Conservation (phyloP, 2,113 vertebrate species). For the Bostrychus sinensis region DNA sequence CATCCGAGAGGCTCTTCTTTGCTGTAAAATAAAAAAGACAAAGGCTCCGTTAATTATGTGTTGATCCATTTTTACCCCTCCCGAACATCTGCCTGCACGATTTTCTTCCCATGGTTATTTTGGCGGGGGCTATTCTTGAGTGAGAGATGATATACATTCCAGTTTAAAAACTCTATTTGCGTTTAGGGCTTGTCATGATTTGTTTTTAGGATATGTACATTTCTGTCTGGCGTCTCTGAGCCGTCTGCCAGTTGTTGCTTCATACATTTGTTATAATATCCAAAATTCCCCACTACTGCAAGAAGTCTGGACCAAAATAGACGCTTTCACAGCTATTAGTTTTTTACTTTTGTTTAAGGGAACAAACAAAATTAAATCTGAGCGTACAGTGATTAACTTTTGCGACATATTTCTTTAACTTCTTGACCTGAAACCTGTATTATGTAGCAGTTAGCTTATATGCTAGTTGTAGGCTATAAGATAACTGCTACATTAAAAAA, state of each 20-base stretch:
- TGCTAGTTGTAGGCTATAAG: too few relatives aligned
- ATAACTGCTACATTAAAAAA: too few relatives aligned
- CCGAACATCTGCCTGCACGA: slow-evolving; percentile 58
- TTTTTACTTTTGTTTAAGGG: too few relatives aligned
- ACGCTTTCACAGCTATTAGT: not conserved
- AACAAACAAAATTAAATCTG: too few relatives aligned
- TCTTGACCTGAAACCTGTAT: not conserved
- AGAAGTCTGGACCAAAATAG: slow-evolving; percentile 5
- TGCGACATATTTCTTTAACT: too few relatives aligned
- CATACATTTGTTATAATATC: slow-evolving; percentile 42
- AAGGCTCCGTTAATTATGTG: slow-evolving; percentile 49
- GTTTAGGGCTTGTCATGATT: slow-evolving; percentile 27
- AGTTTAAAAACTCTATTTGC: slow-evolving; percentile 71
- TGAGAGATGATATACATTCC: slow-evolving; percentile 72
- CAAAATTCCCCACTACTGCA: not conserved
- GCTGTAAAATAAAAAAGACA: slow-evolving; percentile 69
- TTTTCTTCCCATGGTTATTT: slow-evolving; percentile 73
- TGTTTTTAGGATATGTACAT: slow-evolving; percentile 67
- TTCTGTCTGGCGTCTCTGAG: slow-evolving; percentile 61
- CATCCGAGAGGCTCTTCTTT: slow-evolving; percentile 77
- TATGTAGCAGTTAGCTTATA: not conserved
- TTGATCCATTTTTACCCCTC: slow-evolving; percentile 46
- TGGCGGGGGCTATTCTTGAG: slow-evolving; percentile 72
- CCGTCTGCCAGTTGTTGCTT: slow-evolving; percentile 67
- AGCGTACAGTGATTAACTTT: too few relatives aligned